phyloP scores from a whole-genome alignment of 2,888 invertebrate species.

The Hymenopus coronatus region DNA sequence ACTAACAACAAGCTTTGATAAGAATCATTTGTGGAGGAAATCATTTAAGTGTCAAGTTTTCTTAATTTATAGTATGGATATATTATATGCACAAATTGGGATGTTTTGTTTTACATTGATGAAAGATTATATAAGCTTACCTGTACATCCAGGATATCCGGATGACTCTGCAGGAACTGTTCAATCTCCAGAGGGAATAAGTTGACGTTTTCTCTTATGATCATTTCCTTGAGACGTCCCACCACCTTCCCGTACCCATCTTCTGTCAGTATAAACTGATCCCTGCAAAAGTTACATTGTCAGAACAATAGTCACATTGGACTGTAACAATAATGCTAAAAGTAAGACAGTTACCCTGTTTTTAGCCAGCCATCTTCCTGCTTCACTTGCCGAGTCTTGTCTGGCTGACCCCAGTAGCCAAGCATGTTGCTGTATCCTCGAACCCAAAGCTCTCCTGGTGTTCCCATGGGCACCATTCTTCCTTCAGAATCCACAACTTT shows the following conservation, averaged over 20 bases:
- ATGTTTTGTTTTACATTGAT: too few species aligned
- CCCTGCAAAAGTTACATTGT: slow-evolving; percentile 50
- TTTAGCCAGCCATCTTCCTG: slow-evolving; percentile 10
- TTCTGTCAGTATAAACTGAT: slow-evolving; percentile 63
- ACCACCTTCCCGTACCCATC: slow-evolving; percentile 70
- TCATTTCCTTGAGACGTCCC: slow-evolving; percentile 74
- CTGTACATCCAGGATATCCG: slow-evolving; percentile 69
- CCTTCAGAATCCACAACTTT: slow-evolving; percentile 62
- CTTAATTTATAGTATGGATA: too few species aligned
- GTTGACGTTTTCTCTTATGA: slow-evolving; percentile 79
- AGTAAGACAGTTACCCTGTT: too few species aligned
- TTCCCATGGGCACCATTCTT: slow-evolving; percentile 64
- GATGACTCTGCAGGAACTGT: slow-evolving; percentile 69
- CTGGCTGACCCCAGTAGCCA: slow-evolving; percentile 76
- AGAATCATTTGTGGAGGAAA: too few species aligned
- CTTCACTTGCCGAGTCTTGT: slow-evolving; percentile 67
- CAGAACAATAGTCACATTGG: slow-evolving; percentile 28
- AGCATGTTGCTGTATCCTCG: slow-evolving; percentile 75
- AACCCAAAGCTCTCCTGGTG: slow-evolving; percentile 71
- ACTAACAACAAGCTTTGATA: too few species aligned
- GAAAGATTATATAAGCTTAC: too few species aligned
- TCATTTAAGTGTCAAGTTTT: too few species aligned
- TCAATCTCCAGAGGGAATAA: slow-evolving; percentile 82
- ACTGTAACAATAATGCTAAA: background rate
- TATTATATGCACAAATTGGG: too few species aligned